Base-by-base conservation (phyloP, 1,140 invertebrate genomes). In the Zaprionus camerounensis region DNA sequence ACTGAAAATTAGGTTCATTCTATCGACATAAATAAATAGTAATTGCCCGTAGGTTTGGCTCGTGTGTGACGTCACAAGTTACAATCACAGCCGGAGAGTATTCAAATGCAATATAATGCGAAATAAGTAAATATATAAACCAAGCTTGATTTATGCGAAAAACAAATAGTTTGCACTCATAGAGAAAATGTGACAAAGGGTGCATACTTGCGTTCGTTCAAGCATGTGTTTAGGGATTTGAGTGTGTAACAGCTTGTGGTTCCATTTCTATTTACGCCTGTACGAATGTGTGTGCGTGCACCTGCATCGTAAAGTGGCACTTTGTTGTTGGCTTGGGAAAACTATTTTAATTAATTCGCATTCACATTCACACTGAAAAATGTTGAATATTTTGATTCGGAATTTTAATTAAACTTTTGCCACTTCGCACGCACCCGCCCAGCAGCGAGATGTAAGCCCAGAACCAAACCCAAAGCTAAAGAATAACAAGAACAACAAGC, bases 341-440 rank as follows among this genome's bases (percentile, higher is more conserved):
- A 92, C 86, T 92, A 92, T 92, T 92, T 92, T 92, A 92, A 92
- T 92, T 92, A 91, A 87, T 87, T 87, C 82, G 65, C 78, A 91
- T 83, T 87, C 71, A 72, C 85, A 67, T 26, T 56, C 53, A n/a
- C 53, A 88, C 46, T 51, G 20, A 51, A 51, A 85, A 85, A 59
- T 91, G 86, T 71, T 84, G 69, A 88, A 84, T 80, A 92, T 88
- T 92, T 85, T 82, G 91, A 92, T 87, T 85, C 82, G 91, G 83
- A 92, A 92, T 92, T 92, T 92, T 92, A 92, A 92, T 92, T 92
- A 92, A 92, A 92, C 76, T 91, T 92, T 82, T 85, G 78, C 78
- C 79, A 78, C 76, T 68, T 70, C 58, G 61, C 77, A 81, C 80
- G 76, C 82, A 82, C 62, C 72, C 82, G 78, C 65, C 72, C 70